Evolutionary conservation across 2,888 invertebrate genomes (phyloP).

Genomic region (Microctonus brassicae): DNA sequence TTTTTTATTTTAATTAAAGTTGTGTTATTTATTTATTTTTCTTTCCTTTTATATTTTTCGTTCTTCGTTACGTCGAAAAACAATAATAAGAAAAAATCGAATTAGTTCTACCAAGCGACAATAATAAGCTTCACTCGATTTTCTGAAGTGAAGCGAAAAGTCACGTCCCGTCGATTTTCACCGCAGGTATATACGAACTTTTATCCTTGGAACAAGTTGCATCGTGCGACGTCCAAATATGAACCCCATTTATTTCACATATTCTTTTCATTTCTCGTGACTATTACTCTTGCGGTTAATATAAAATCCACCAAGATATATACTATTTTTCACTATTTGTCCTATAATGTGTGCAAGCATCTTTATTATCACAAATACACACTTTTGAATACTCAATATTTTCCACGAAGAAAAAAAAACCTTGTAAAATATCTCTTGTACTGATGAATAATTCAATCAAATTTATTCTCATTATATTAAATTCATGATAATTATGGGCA

Average conservation of each 20-base stretch:
- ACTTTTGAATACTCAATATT: not conserved
- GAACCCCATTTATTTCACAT: not conserved
- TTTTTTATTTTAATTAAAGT: not conserved
- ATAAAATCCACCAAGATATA: not conserved
- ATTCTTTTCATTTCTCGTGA: not conserved
- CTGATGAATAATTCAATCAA: too few relatives aligned
- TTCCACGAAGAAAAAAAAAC: not conserved
- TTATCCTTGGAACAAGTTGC: slow-evolving; percentile 42
- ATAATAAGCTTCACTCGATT: slow-evolving; percentile 26
- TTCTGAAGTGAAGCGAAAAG: slow-evolving; percentile 45
- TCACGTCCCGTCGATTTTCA: slow-evolving; percentile 56
- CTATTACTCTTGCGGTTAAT: not conserved
- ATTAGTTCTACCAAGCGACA: not conserved
- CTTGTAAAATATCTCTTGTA: too few relatives aligned
- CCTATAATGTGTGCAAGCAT: too few relatives aligned
- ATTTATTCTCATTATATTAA: too few relatives aligned
- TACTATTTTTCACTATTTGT: not conserved
- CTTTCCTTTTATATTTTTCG: not conserved
- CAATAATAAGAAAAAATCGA: not conserved
- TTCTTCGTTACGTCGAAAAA: not conserved
- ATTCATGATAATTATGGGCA: not conserved
- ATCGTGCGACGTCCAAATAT: slow-evolving; percentile 46
- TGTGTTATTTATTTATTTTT: too few relatives aligned
- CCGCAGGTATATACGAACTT: slow-evolving; percentile 51
- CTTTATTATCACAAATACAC: not conserved